These are phyloP conservation scores for Odontesthes bonariensis DNA, from an alignment of 2,113 vertebrate species.

Conservation along the genomic window DNA sequence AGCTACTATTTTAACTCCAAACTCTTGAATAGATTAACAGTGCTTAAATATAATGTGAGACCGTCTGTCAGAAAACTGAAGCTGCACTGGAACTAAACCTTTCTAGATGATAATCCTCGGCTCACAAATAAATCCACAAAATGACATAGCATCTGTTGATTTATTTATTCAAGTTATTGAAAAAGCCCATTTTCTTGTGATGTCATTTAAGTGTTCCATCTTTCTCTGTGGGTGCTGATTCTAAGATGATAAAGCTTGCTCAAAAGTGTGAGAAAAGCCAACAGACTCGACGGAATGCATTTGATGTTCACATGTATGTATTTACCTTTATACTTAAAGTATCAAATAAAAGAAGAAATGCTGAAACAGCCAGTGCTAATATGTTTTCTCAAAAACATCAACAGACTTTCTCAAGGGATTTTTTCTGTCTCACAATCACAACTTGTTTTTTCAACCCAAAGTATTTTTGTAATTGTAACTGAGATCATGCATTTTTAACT, in stretches of 20 bases:
- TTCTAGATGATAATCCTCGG: neutral
- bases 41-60: neutral
- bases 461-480: too few relatives aligned
- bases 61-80: neutral
- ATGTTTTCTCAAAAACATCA: neutral
- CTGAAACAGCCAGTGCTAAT: neutral
- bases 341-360: neutral
- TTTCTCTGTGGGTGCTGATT: too few relatives aligned
- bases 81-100: constrained; percentile 1
- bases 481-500: too few relatives aligned
- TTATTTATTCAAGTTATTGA: neutral
- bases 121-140: neutral
- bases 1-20: neutral
- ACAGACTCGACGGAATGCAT: neutral
- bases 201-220: neutral
- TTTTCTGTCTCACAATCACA: too few relatives aligned
- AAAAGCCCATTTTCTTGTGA: neutral
- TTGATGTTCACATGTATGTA: neutral
- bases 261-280: neutral
- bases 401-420: neutral
- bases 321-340: neutral
- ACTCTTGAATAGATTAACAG: neutral
- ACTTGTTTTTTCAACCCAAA: too few relatives aligned
- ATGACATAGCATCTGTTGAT: neutral
- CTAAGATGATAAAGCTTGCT: neutral